Evolutionary conservation across 2,797 vertebrate genomes (phyloP).

Genomic region (Sarcoramphus papa): DNA sequence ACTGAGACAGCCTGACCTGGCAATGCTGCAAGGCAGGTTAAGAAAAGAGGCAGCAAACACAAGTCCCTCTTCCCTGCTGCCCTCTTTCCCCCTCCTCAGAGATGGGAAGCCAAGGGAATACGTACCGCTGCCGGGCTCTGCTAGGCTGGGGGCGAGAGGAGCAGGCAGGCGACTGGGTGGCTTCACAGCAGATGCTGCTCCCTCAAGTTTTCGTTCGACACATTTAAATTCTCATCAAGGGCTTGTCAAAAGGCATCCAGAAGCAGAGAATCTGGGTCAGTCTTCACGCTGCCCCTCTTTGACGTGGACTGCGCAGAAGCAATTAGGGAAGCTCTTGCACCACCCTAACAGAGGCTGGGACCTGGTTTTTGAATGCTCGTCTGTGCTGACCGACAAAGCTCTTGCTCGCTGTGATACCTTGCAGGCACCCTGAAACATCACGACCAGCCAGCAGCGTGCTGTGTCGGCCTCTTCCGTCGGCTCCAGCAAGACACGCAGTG

Average conservation of each 20-base stretch:
- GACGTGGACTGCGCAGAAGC: neutral
- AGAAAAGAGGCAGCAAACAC: neutral
- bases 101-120: neutral
- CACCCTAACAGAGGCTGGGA: neutral
- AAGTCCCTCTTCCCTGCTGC: neutral
- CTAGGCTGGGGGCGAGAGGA: neutral
- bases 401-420: neutral
- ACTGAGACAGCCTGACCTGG: neutral
- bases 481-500: neutral
- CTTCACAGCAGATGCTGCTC: neutral
- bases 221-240: neutral
- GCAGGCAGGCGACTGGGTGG: neutral
- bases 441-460: rapidly evolving
- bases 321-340: neutral
- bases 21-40: neutral
- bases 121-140: neutral
- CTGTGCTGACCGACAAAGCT: neutral
- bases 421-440: neutral
- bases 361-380: neutral
- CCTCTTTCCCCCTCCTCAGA: neutral
- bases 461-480: neutral
- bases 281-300: neutral
- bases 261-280: neutral
- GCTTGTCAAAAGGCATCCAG: neutral
- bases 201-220: neutral